Evolutionary conservation across 2,113 vertebrate genomes (phyloP), one percentile per base, ranked within the genome.

Genomic region (Aix galericulata): DNA sequence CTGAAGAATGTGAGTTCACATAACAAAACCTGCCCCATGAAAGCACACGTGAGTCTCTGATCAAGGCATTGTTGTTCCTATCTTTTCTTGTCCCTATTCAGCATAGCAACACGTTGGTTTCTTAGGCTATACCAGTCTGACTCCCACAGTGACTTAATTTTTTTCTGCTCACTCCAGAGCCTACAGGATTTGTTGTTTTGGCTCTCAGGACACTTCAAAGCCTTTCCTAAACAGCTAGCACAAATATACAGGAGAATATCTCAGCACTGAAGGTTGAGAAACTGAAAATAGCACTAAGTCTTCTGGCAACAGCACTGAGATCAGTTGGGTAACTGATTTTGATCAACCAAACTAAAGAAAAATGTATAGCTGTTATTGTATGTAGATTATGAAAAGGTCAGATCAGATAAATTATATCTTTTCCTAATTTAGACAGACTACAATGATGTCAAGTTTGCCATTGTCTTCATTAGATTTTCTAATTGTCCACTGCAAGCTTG

Each of bases 1-100:
- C 78, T 60, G 71, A 91, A 84, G 77, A 91, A 87, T 96, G 64
- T 56, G 85, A 84, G 82, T 77, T 87, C 91, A 77, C 64, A 52
- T 81, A 89, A 77, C 42, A 87, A 89, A 91, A 68, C 38, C 64
- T 89, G 21, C 44, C 50, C 69, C 36, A 53, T 2, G 0, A 91
- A 93, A 80, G 21, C 48, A n/a, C 3, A 46, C 27, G 38, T 27
- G 8, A 86, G 23, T 38, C 38, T 72, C 46, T 89, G 52, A 72
- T 94, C 69, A 62, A 29, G 50, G 21, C 53, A 79, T 81, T 87
- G 62, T 53, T 91, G 31, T 68, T 79, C 66, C 79, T 60, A 26
- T 75, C 32, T 84, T 86, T 62, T 73, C 68, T 68, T 72, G 60
- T 81, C 25, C 17, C 48, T 60, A 36, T 88, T 85, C 48, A 50